Evolutionary conservation across 2,888 invertebrate species (phyloP), one percentile per base, ranked within the genome.

Genomic region (Aphodius granarius): DNA sequence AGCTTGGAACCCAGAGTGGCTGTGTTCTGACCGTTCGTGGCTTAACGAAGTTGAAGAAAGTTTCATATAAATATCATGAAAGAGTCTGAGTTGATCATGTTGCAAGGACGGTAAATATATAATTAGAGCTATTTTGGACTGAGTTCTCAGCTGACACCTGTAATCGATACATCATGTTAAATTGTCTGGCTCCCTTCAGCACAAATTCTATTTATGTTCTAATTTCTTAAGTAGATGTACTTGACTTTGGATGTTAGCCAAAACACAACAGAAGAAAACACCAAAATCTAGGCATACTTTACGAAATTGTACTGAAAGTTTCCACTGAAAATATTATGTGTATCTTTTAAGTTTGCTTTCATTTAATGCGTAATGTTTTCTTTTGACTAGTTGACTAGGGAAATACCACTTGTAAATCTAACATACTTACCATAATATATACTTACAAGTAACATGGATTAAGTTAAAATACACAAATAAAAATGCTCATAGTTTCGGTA

Each of bases 401-500:
- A 62, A 62, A 62, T 62, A 62, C 9, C n/a, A 13, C 63, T 13
- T n/a, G 9, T 18, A 65, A 65, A 4, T 6, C 5, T 65, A n/a
- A 65, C 19, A 0, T 65, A 65, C 65, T 65, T 65, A 18, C 19
- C 19, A 65, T 65, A 15, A 43, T 9, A 5, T 5, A 23, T 43
- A 3, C 43, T 43, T 13, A 43, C 43, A 43, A 43, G 9, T 43
- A 43, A 43, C 3, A 1, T 43, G 43, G 43, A 43, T 5, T 18
- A 62, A n/a, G n/a, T 15, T 4, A 62, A 4, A 66, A 66, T 2
- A 5, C 17, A 66, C 16, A 22, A 68, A 65, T 78, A 73, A 80
- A 81, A 80, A 81, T 43, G 43, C 81, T 13, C 3, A 9, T 3
- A 43, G 43, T 3, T 43, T 84, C 87, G 86, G 87, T 87, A 87